Evolutionary conservation across 2,113 vertebrate genomes (phyloP).

Genomic region (Caloenas nicobarica): DNA sequence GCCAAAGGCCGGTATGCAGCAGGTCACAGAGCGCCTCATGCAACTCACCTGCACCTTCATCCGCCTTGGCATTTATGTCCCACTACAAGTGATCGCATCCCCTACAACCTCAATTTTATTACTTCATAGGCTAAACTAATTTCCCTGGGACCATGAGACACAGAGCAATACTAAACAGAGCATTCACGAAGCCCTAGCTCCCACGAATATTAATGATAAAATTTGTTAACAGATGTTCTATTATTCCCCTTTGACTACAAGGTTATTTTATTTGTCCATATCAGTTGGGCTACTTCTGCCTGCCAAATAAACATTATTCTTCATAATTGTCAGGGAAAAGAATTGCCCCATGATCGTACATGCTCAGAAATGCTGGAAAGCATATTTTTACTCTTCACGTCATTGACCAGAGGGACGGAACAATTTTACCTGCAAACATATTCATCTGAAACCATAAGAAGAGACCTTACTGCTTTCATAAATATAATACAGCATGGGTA

Average conservation of each 20-base stretch:
- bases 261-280: neutral
- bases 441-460: neutral
- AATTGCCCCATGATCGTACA: neutral
- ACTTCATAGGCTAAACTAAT: conserved; percentile 11
- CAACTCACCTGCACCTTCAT: accelerated
- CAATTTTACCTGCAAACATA: neutral
- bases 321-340: neutral
- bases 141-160: neutral
- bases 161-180: neutral
- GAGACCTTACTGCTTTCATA: neutral
- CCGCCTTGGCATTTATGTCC: neutral
- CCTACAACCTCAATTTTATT: neutral
- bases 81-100: neutral
- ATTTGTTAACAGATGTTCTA: neutral
- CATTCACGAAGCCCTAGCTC: neutral
- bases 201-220: neutral
- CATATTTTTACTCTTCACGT: neutral
- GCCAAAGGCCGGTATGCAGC: neutral
- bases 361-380: neutral
- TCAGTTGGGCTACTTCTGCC: neutral
- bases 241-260: neutral
- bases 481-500: neutral
- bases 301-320: neutral
- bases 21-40: neutral
- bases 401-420: neutral